These are phyloP conservation scores for Itoplectis maculator DNA, from an alignment of 2,888 invertebrate genomes.

Conservation along the genomic window DNA sequence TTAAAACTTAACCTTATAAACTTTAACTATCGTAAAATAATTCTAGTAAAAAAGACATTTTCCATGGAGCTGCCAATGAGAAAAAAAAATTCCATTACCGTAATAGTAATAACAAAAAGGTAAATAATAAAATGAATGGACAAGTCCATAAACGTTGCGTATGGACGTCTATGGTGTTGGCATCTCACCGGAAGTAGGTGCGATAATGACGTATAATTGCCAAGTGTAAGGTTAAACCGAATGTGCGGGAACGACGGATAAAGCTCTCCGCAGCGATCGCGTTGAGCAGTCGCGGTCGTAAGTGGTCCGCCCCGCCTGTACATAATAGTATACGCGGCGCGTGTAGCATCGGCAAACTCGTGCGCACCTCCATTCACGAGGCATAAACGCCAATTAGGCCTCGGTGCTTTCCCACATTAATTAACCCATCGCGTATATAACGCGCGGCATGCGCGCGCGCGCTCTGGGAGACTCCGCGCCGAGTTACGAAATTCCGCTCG, in stretches of 20 bases:
- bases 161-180: too few species aligned
- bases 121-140: too few species aligned
- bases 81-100: too few species aligned
- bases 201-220: slow-evolving; percentile 69
- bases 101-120: too few species aligned
- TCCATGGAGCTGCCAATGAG: background rate
- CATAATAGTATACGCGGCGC: slow-evolving; percentile 14
- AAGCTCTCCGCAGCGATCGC: slow-evolving; percentile 23
- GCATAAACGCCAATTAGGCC: slow-evolving; percentile 72
- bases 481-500: slow-evolving; percentile 73
- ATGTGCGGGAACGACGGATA: slow-evolving; percentile 44
- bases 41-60: background rate
- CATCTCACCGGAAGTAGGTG: slow-evolving; percentile 49
- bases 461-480: slow-evolving; percentile 27
- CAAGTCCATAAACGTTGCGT: too few species aligned
- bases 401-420: slow-evolving; percentile 77
- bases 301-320: background rate
- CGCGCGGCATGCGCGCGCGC: too few species aligned
- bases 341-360: slow-evolving; percentile 44
- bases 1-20: too few species aligned
- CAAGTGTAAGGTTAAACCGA: slow-evolving; percentile 43
- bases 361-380: slow-evolving; percentile 51
- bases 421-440: slow-evolving; percentile 62
- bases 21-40: too few species aligned
- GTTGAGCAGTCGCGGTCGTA: slow-evolving; percentile 3